These are phyloP conservation scores for Lophochroa leadbeateri DNA, from an alignment of 2,113 vertebrate species.

Conservation along the genomic window DNA sequence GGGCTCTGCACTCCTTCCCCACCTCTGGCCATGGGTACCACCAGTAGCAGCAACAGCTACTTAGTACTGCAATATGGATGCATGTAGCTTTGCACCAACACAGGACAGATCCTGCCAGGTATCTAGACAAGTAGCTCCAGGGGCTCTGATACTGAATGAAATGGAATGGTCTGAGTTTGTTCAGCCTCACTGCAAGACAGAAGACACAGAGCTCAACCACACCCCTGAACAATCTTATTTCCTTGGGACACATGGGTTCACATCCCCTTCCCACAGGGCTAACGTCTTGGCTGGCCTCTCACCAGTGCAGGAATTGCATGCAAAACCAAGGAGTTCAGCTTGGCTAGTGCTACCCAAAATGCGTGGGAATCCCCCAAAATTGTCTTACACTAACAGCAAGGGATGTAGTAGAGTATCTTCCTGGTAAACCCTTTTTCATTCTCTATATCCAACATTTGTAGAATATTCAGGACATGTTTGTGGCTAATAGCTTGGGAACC, in stretches of 20 bases:
- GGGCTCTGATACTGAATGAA: not conserved
- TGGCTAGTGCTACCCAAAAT: not conserved
- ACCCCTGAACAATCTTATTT: not conserved
- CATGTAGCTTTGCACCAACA: not conserved
- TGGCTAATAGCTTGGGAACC: not conserved
- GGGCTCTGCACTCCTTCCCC: not conserved
- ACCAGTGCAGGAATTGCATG: not conserved
- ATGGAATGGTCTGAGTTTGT: not conserved
- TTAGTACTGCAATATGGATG: not conserved
- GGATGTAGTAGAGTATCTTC: not conserved
- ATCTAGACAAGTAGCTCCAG: not conserved
- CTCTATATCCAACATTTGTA: not conserved
- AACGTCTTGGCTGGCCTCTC: not conserved
- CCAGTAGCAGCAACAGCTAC: not conserved
- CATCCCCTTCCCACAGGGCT: not conserved
- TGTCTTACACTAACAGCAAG: not conserved
- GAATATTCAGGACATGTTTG: not conserved
- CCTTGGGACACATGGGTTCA: not conserved
- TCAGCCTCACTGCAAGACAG: not conserved
- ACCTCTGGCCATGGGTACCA: not conserved
- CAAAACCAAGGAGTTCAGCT: not conserved
- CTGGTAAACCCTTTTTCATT: not conserved
- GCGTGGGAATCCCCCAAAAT: fast-evolving
- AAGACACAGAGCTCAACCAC: not conserved
- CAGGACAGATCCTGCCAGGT: not conserved